Evolutionary conservation across 2,888 invertebrate species (phyloP).

Genomic region (Calliscelio sp.): DNA sequence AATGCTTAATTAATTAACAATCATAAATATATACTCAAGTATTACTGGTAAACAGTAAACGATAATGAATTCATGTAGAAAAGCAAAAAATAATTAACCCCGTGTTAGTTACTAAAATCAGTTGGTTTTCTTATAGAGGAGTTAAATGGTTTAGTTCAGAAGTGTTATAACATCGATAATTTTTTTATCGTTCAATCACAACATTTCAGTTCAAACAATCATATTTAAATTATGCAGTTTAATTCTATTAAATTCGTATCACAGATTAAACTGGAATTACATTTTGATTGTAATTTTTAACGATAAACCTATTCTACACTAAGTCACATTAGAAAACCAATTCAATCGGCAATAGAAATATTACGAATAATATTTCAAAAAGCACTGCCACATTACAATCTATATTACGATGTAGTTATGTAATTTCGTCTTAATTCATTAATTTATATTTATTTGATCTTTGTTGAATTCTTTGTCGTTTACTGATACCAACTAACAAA

Average conservation of each 20-base stretch:
- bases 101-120: no score
- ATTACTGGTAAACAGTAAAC: conserved; percentile 17
- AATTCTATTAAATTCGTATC: conserved; percentile 51
- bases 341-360: no score
- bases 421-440: background rate
- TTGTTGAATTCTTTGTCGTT: conserved; percentile 32
- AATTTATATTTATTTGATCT: background rate
- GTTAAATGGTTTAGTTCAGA: no score
- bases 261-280: conserved; percentile 57
- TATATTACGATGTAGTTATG: background rate
- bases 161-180: no score
- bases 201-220: conserved; percentile 22
- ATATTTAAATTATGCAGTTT: no score
- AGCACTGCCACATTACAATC: no score
- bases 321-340: conserved; percentile 35
- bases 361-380: no score
- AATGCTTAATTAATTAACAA: no score
- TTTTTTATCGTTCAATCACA: conserved; percentile 2
- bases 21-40: no score
- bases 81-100: conserved; percentile 3
- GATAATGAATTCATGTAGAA: conserved; percentile 25
- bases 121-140: no score
- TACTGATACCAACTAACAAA: conserved; percentile 39
- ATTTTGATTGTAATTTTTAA: conserved; percentile 58
- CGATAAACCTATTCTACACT: conserved; percentile 36